phyloP scores from a whole-genome alignment of 2,888 invertebrate species.

The Nysson spinosus region DNA sequence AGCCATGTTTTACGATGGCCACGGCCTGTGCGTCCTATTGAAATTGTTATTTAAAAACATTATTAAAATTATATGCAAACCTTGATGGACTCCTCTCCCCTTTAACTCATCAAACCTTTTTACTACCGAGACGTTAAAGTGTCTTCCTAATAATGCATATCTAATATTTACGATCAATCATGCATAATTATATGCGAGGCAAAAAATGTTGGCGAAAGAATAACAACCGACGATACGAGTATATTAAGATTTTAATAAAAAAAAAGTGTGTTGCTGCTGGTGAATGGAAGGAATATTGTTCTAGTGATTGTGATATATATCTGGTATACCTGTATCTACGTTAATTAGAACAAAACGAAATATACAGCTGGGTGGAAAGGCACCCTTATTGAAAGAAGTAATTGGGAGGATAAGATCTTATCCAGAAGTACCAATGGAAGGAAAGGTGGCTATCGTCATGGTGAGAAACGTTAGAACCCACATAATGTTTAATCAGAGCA shows the following conservation, averaged over 20 bases:
- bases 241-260: too few relatives aligned
- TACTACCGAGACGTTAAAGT: too few relatives aligned
- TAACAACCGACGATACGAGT: too few relatives aligned
- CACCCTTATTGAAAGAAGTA: conserved; percentile 40
- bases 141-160: too few relatives aligned
- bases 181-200: too few relatives aligned
- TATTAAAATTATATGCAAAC: conserved; percentile 5
- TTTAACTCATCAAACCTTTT: conserved; percentile 15
- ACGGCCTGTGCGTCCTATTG: conserved; percentile 20
- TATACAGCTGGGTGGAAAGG: background rate
- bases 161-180: too few relatives aligned
- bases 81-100: background rate
- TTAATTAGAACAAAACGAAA: conserved; percentile 9
- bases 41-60: conserved; percentile 36
- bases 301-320: too few relatives aligned
- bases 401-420: conserved; percentile 39
- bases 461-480: conserved; percentile 69
- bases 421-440: conserved; percentile 12
- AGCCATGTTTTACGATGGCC: conserved; percentile 32
- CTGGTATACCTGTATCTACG: too few relatives aligned
- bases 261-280: too few relatives aligned
- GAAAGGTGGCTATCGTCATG: conserved; percentile 34
- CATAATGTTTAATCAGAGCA: conserved; percentile 77
- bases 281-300: too few relatives aligned
- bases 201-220: too few relatives aligned